phyloP scores from a whole-genome alignment of 2,113 vertebrate genomes.

The Hoplias malabaricus region DNA sequence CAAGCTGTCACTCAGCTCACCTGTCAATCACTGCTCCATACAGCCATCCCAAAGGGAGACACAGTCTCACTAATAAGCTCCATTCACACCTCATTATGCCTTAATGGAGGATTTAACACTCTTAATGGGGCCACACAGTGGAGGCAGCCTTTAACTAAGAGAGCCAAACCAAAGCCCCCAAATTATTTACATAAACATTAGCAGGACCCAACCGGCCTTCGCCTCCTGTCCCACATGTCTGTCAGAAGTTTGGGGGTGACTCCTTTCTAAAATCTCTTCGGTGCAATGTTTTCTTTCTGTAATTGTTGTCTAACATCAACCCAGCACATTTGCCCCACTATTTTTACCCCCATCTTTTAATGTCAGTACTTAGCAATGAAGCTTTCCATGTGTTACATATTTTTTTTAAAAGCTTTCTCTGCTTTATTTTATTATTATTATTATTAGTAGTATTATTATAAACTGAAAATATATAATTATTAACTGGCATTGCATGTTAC shows the following conservation, averaged over 20 bases:
- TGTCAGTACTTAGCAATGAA: too few species aligned
- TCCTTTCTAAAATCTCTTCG: too few species aligned
- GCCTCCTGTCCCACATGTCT: neutral
- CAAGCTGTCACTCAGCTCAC: constrained; percentile 49
- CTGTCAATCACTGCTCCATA: constrained; percentile 46
- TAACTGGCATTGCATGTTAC: too few species aligned
- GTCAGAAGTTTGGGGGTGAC: neutral
- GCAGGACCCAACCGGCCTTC: neutral
- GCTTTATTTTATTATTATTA: too few species aligned
- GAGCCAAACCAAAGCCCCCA: neutral
- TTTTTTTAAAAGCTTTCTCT: too few species aligned
- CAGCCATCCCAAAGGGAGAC: constrained; percentile 29
- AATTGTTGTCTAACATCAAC: too few species aligned
- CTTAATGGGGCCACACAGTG: constrained; percentile 13
- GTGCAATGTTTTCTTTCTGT: too few species aligned
- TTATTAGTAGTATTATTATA: too few species aligned
- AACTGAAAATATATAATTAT: too few species aligned
- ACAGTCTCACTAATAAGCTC: constrained; percentile 30
- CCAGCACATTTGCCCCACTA: too few species aligned
- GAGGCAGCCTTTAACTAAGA: constrained; percentile 12
- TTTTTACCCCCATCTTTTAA: too few species aligned
- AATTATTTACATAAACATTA: neutral
- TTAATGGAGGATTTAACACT: constrained; percentile 48
- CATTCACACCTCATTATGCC: constrained; percentile 45
- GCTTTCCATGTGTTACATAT: too few species aligned